Conservation (phyloP, 2,888 invertebrate species). For the Apotomis betuletana region DNA sequence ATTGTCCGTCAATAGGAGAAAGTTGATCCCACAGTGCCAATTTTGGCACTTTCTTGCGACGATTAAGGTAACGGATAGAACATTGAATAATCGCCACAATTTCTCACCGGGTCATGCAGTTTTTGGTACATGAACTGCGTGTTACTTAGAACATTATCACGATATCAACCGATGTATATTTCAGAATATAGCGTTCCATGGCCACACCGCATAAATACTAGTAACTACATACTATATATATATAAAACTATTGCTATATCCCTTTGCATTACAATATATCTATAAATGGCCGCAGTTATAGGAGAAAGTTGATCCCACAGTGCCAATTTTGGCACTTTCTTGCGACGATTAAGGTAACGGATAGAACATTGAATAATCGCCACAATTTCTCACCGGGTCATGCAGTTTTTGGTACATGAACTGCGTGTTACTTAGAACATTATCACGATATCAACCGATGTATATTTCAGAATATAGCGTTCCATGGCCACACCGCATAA, state of each 20-base stretch:
- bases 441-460: no score
- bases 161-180: no score
- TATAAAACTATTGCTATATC: no score
- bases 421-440: no score
- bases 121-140: neutral
- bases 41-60: conserved; percentile 13
- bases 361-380: neutral
- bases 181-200: no score
- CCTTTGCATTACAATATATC: no score
- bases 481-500: no score
- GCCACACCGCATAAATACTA: no score
- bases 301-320: conserved; percentile 50
- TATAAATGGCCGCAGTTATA: conserved; percentile 39
- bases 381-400: neutral
- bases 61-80: neutral
- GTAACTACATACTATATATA: no score
- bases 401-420: neutral
- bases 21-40: conserved; percentile 44
- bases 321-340: conserved; percentile 18
- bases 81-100: neutral
- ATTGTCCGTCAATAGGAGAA: conserved; percentile 55
- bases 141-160: no score
- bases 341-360: neutral
- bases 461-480: no score
- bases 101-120: neutral